Conservation (phyloP, 64 coral and sea anemone genomes). For the Hydrozoanthus tunicans region DNA sequence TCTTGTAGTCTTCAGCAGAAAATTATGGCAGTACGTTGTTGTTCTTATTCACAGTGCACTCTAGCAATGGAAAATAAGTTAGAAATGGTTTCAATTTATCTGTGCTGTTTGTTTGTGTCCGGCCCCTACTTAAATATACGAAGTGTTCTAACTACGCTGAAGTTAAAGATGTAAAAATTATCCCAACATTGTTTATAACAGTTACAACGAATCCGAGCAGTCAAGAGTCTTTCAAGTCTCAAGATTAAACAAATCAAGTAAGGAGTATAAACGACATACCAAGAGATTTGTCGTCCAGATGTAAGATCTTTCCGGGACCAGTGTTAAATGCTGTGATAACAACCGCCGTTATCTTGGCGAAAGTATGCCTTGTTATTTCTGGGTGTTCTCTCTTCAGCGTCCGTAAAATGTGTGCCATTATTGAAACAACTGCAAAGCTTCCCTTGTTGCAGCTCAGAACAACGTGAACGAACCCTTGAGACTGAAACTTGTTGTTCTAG, state of each 20-base stretch:
- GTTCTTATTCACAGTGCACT: neutral
- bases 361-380: slow-evolving; percentile 11
- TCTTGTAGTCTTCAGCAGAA: neutral
- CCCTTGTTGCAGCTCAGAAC: neutral
- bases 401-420: slow-evolving; percentile 5
- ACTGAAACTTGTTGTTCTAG: neutral
- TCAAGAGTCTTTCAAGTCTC: neutral
- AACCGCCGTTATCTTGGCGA: slow-evolving; percentile 6
- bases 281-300: slow-evolving; percentile 18
- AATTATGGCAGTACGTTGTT: neutral
- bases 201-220: neutral
- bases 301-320: slow-evolving; percentile 50
- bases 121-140: neutral
- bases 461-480: neutral
- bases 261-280: slow-evolving; percentile 16
- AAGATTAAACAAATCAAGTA: slow-evolving; percentile 15
- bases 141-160: neutral
- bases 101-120: neutral
- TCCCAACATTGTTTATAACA: neutral
- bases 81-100: neutral
- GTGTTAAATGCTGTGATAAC: neutral
- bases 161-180: neutral
- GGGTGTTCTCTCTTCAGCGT: slow-evolving; percentile 7
- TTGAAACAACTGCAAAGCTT: neutral
- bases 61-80: neutral